These are phyloP conservation scores for Poecilia velifera DNA, from an alignment of 2,797 vertebrate species.

Conservation along the genomic window DNA sequence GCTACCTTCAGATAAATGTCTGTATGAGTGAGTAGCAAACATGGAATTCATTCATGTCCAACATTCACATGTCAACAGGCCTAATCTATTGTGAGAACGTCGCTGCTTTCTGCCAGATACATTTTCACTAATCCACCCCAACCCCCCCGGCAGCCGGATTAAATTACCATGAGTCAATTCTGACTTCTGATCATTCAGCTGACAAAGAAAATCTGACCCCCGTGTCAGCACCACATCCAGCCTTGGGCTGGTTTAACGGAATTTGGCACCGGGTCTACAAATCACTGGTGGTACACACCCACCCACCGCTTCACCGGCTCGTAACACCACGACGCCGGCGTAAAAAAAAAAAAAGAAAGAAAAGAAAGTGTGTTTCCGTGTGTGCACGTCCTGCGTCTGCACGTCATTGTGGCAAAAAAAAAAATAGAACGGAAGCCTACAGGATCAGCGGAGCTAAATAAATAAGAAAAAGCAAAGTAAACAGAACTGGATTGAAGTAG, in stretches of 20 bases:
- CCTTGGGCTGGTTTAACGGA: constrained; percentile 62
- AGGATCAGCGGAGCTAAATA: constrained; percentile 32
- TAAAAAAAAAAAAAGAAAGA: background rate
- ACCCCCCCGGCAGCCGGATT: constrained; percentile 53
- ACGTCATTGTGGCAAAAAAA: constrained; percentile 20
- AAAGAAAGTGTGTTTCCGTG: constrained; percentile 2
- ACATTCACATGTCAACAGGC: constrained; percentile 63
- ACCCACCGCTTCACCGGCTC: constrained; percentile 1
- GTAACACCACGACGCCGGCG: constrained; percentile 4
- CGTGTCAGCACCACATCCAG: constrained; percentile 32
- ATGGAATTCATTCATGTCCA: constrained; percentile 17
- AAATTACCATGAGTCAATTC: constrained; percentile 66
- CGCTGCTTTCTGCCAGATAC: constrained; percentile 58
- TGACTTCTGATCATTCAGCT: constrained; percentile 62
- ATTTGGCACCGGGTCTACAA: constrained; percentile 66
- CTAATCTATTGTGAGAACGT: constrained; percentile 62
- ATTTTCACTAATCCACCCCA: constrained; percentile 59
- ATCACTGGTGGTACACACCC: constrained; percentile 37
- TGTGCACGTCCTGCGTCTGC: constrained; percentile 29
- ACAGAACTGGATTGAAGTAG: constrained; percentile 7
- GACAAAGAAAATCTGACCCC: constrained; percentile 46
- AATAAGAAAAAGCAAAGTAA: constrained; percentile 15
- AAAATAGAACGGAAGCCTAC: background rate
- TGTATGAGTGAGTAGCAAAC: constrained; percentile 4
- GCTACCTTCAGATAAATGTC: constrained; percentile 10